phyloP scores from a whole-genome alignment of 2,888 invertebrate genomes.

The Acholoe squamosa region DNA sequence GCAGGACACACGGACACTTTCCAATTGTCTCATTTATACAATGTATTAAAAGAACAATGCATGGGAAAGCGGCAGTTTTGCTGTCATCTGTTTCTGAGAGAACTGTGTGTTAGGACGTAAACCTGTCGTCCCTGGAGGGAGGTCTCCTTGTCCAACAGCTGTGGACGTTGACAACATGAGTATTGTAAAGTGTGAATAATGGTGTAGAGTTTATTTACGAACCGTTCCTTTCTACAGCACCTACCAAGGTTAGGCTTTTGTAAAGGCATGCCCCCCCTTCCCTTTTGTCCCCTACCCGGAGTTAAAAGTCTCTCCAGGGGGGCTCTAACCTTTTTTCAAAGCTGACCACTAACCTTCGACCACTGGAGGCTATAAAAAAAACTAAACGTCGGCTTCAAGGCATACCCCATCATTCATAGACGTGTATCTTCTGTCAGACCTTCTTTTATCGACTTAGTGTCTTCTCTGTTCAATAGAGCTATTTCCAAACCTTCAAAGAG shows the following conservation, averaged over 20 bases:
- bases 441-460: not conserved
- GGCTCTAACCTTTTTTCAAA: not conserved
- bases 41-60: too few species aligned
- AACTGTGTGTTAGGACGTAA: not conserved
- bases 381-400: slow-evolving; percentile 11
- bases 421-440: not conserved
- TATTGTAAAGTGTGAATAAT: slow-evolving; percentile 22
- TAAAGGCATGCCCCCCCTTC: not conserved
- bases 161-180: not conserved
- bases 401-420: slow-evolving; percentile 20
- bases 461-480: not conserved
- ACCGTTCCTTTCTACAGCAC: not conserved
- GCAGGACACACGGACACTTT: too few species aligned
- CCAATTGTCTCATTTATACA: too few species aligned
- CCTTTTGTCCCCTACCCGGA: not conserved
- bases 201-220: slow-evolving; percentile 12
- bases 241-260: not conserved
- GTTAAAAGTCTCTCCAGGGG: slow-evolving; percentile 22
- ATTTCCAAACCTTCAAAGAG: not conserved
- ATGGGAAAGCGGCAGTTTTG: too few species aligned
- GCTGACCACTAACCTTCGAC: slow-evolving; percentile 3
- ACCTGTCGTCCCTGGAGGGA: not conserved
- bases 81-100: too few species aligned
- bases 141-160: not conserved
- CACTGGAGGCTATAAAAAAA: not conserved